These are phyloP conservation scores for Listrodromus nycthemerus DNA, from an alignment of 2,888 invertebrate species.

Conservation along the genomic window DNA sequence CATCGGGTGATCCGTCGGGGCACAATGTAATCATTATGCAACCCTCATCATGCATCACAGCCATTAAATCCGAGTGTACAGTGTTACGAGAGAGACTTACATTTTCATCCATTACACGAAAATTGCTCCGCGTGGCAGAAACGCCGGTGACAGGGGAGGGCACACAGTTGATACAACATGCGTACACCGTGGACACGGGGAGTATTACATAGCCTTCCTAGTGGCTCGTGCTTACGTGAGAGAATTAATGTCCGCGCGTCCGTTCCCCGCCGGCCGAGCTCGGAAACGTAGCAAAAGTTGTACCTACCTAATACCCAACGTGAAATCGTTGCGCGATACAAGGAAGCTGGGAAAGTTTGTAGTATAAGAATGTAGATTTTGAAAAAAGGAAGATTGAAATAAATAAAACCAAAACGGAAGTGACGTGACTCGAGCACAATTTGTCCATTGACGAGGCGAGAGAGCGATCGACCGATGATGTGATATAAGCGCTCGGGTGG, in stretches of 20 bases:
- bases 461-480: conserved; percentile 21
- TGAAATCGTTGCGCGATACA: conserved; percentile 61
- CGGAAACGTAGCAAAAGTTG: conserved; percentile 12
- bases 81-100: not conserved
- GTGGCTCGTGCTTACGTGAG: conserved; percentile 60
- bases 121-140: conserved; percentile 31
- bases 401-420: conserved; percentile 21
- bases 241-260: conserved; percentile 45
- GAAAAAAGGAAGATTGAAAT: conserved; percentile 21
- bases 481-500: conserved; percentile 17
- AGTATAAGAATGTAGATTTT: conserved; percentile 31
- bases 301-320: conserved; percentile 13
- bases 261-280: conserved; percentile 31
- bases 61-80: not conserved
- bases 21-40: conserved; percentile 48
- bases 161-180: conserved; percentile 21
- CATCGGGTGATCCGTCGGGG: conserved; percentile 5
- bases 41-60: not conserved
- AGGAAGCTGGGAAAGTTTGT: conserved; percentile 64
- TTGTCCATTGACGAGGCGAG: conserved; percentile 42
- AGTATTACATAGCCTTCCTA: conserved; percentile 44
- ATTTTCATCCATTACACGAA: conserved; percentile 42
- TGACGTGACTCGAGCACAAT: not conserved
- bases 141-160: not conserved
- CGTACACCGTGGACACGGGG: conserved; percentile 8